A percentile compares a stretch with the other conserved stretches of the same genome.
phyloP scores from a whole-genome alignment of 2,113 vertebrate species.

The Spilogale gracilis region DNA sequence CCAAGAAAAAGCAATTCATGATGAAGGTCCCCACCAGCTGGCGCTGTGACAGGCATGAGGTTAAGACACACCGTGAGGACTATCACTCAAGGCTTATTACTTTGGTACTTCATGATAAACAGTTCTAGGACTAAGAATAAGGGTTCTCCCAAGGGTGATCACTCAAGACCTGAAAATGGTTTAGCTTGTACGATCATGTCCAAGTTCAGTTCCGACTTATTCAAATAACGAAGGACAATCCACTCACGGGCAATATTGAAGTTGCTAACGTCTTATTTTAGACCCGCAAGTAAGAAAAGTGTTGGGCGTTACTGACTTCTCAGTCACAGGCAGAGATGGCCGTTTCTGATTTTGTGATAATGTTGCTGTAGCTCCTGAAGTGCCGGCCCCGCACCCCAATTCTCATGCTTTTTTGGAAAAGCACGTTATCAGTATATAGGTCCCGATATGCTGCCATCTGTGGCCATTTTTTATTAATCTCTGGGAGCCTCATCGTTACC shows the following conservation, averaged over 20 bases:
- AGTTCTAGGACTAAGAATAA: neutral
- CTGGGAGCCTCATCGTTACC: neutral
- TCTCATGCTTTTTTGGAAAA: neutral
- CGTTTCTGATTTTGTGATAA: neutral
- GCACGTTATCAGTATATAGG: accelerated
- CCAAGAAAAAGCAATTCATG: neutral
- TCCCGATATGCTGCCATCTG: neutral
- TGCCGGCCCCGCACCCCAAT: neutral
- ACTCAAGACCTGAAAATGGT: neutral
- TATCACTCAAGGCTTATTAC: neutral
- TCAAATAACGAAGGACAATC: neutral
- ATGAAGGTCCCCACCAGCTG: neutral
- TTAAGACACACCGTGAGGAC: neutral
- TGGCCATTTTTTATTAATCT: neutral
- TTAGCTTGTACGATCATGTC: neutral
- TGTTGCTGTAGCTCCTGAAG: neutral
- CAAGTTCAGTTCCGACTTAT: slow-evolving; percentile 35
- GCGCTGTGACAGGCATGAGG: neutral
- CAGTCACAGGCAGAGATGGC: neutral
- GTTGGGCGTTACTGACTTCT: neutral
- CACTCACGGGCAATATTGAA: neutral
- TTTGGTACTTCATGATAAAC: neutral
- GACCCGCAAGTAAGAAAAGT: neutral
- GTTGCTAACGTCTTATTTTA: neutral
- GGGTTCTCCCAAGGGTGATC: neutral